phyloP scores from a whole-genome alignment of 2,113 vertebrate genomes.

The Gracilinanus agilis region DNA sequence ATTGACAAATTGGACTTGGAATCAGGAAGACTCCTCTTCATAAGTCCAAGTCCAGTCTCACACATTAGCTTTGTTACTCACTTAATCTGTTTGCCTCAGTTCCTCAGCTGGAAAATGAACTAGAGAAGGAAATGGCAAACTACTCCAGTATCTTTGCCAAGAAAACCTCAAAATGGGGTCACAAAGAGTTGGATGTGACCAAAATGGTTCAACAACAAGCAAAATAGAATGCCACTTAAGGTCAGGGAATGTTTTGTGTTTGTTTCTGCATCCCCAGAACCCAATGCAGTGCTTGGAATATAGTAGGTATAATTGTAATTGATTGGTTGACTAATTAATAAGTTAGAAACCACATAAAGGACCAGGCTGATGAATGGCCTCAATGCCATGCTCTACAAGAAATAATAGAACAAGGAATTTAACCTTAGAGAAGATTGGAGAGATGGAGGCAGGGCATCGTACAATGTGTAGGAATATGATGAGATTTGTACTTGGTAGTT shows the following conservation, averaged over 20 bases:
- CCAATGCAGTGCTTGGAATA: not conserved
- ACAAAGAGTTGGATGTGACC: too few relatives aligned
- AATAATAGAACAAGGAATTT: not conserved
- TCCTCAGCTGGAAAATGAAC: too few relatives aligned
- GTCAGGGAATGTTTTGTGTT: not conserved
- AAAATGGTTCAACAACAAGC: too few relatives aligned
- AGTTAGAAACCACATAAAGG: not conserved
- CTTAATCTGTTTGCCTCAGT: too few relatives aligned
- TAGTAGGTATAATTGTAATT: not conserved
- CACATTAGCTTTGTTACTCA: too few relatives aligned
- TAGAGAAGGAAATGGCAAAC: too few relatives aligned
- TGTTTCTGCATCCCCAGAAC: not conserved
- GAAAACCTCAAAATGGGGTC: too few relatives aligned
- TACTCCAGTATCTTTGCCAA: too few relatives aligned
- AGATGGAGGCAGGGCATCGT: not conserved
- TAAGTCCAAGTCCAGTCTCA: too few relatives aligned
- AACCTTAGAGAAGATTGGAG: not conserved
- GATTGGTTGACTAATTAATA: not conserved
- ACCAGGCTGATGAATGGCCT: not conserved
- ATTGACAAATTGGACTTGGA: too few relatives aligned
- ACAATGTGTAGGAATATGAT: not conserved
- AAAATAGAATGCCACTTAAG: not conserved
- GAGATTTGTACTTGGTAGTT: not conserved
- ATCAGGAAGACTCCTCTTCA: too few relatives aligned
- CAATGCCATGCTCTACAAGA: too few relatives aligned